phyloP scores from a whole-genome alignment of 2,797 vertebrate genomes.

The Zalophus californianus region DNA sequence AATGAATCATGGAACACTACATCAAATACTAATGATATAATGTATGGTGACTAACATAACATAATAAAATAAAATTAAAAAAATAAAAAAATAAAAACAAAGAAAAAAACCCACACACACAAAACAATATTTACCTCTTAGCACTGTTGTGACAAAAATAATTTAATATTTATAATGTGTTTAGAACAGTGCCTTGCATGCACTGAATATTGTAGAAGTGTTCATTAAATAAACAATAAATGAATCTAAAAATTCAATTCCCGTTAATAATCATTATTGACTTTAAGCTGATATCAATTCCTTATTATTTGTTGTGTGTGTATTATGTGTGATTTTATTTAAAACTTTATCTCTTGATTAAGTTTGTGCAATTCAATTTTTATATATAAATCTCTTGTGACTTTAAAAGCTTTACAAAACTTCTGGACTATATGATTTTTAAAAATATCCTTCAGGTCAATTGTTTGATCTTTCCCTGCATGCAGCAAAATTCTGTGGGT shows the following conservation, averaged over 20 bases:
- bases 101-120: too few relatives aligned
- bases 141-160: background rate
- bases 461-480: background rate
- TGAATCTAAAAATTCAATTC: background rate
- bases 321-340: background rate
- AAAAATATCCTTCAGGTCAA: background rate
- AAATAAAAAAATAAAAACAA: too few relatives aligned
- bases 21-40: too few relatives aligned
- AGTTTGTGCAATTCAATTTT: slow-evolving; percentile 38
- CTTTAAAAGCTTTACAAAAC: slow-evolving; percentile 30
- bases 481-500: background rate
- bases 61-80: too few relatives aligned
- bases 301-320: background rate
- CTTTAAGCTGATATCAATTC: background rate
- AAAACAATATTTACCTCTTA: background rate
- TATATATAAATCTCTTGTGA: background rate
- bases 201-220: background rate
- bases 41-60: too few relatives aligned
- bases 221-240: slow-evolving; percentile 25
- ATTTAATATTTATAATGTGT: background rate
- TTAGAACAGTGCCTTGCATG: background rate
- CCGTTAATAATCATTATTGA: background rate
- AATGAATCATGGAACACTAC: too few relatives aligned
- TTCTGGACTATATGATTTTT: background rate
- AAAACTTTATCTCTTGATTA: slow-evolving; percentile 32